phyloP scores from a whole-genome alignment of 2,113 vertebrate genomes.

The Numida meleagris region DNA sequence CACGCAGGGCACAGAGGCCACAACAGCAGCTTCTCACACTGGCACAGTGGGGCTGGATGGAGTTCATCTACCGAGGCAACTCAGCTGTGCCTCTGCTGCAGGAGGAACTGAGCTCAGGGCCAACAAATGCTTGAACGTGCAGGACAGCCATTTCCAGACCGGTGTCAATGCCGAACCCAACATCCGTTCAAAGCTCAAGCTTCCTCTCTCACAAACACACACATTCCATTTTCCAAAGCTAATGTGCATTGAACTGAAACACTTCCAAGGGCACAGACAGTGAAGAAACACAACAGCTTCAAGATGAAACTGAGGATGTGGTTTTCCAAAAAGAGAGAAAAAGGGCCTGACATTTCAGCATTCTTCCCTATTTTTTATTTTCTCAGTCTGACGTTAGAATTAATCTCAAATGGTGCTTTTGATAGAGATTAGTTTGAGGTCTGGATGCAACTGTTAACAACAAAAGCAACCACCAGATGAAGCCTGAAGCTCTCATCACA shows the following conservation, averaged over 20 bases:
- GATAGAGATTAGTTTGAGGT: neutral
- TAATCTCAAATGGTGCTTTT: neutral
- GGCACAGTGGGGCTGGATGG: neutral
- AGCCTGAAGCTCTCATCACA: neutral
- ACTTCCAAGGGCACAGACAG: neutral
- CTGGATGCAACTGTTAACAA: neutral
- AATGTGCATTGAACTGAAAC: neutral
- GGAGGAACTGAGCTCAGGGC: neutral
- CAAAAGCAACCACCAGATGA: neutral
- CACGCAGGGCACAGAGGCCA: neutral
- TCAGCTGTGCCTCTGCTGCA: neutral
- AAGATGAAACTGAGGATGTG: neutral
- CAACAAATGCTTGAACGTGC: neutral
- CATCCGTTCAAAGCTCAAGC: rapidly evolving
- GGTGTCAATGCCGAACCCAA: neutral
- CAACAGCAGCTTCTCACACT: neutral
- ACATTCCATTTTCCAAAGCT: neutral
- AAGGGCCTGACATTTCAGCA: neutral
- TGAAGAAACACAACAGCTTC: neutral
- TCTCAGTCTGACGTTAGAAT: neutral
- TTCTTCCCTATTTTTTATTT: neutral
- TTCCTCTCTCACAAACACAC: neutral
- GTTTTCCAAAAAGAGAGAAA: neutral
- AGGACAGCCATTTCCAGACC: neutral
- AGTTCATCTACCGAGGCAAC: neutral